Evolutionary conservation across 2,888 invertebrate species (phyloP).

Genomic region (Pristionchus mayeri): DNA sequence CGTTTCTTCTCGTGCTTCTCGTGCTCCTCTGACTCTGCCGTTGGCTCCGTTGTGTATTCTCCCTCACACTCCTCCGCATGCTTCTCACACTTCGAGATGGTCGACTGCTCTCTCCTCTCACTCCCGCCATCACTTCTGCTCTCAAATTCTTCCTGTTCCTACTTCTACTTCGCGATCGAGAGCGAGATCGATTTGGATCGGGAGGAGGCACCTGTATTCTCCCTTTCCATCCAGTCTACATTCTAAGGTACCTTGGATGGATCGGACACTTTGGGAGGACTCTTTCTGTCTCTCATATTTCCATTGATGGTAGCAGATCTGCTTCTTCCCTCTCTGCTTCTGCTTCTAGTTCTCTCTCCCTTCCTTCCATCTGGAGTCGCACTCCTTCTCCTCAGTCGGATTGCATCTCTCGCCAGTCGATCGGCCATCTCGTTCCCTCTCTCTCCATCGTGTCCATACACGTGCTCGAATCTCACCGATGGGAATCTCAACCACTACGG

Average conservation of each 20-base stretch:
- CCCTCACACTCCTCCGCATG: conserved; percentile 9
- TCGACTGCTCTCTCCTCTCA: not conserved
- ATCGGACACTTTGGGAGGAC: conserved; percentile 36
- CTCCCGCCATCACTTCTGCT: conserved; percentile 3
- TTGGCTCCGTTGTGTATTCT: not conserved
- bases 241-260: not conserved
- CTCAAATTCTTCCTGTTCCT: not conserved
- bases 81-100: conserved; percentile 1
- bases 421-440: conserved; percentile 51
- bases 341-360: conserved; percentile 22
- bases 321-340: conserved; percentile 34
- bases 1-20: conserved; percentile 3
- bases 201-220: conserved; percentile 7
- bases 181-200: not conserved
- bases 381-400: conserved; percentile 12
- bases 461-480: conserved; percentile 55
- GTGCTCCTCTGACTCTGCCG: not conserved
- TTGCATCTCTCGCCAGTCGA: conserved; percentile 39
- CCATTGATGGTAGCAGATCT: not conserved
- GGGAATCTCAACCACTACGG: conserved; percentile 47
- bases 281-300: not conserved
- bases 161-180: conserved; percentile 14
- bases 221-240: not conserved
- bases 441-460: conserved; percentile 54
- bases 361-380: conserved; percentile 7